Conservation (phyloP, 2,888 invertebrate species). For the Operophtera brumata region DNA sequence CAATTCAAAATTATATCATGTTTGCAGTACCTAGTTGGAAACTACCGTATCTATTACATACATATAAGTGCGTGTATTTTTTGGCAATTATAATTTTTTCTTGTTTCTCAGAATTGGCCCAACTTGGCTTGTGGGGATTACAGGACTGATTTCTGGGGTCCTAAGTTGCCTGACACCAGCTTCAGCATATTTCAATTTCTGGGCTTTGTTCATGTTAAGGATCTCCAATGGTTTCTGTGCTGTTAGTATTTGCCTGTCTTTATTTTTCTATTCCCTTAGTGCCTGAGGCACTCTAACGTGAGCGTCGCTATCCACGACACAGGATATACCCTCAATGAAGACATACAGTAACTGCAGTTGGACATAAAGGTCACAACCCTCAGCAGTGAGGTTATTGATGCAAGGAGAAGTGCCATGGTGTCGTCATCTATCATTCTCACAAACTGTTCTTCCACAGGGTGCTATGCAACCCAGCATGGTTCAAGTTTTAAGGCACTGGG, state of each 20-base stretch:
- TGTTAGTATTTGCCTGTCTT: slow-evolving; percentile 47
- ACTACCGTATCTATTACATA: not conserved
- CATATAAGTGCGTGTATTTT: not conserved
- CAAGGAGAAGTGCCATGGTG: not conserved
- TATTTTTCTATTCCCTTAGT: not conserved
- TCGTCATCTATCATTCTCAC: not conserved
- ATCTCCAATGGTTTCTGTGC: slow-evolving; percentile 68
- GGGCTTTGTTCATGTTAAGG: slow-evolving; percentile 61
- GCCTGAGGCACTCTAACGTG: too few relatives aligned
- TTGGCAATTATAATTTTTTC: not conserved
- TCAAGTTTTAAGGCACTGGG: slow-evolving; percentile 70
- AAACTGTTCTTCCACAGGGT: slow-evolving; percentile 48
- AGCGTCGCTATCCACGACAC: too few relatives aligned
- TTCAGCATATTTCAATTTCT: slow-evolving; percentile 60
- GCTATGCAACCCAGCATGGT: slow-evolving; percentile 76
- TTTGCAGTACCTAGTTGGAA: not conserved
- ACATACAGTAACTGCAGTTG: too few relatives aligned
- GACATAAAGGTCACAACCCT: too few relatives aligned
- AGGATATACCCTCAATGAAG: too few relatives aligned
- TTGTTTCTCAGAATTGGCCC: slow-evolving; percentile 60
- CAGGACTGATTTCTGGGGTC: slow-evolving; percentile 62
- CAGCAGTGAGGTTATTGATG: too few relatives aligned
- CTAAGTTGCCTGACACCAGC: slow-evolving; percentile 65
- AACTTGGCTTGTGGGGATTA: slow-evolving; percentile 65
- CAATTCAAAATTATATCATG: not conserved